Evolutionary conservation across 1,140 invertebrate genomes (phyloP).

Genomic region (Drosophila jambulina): DNA sequence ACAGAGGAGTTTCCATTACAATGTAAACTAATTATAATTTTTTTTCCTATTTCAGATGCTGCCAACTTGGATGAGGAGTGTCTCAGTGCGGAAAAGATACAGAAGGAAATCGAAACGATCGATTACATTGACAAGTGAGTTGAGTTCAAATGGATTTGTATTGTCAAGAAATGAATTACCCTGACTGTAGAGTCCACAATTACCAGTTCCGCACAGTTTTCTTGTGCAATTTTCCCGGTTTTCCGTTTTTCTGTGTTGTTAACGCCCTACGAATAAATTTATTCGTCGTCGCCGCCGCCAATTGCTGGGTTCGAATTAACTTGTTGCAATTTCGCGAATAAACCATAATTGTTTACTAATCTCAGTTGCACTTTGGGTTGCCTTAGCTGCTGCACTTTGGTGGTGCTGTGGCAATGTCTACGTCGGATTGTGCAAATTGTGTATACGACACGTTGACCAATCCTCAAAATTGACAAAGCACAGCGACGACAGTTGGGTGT

Average conservation of each 20-base stretch:
- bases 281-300: constrained; percentile 54
- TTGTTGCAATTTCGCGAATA: constrained; percentile 74
- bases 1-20: constrained; percentile 10
- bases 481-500: constrained; percentile 60
- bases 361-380: constrained; percentile 43
- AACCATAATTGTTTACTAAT: constrained; percentile 83
- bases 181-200: constrained; percentile 43
- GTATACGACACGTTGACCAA: constrained; percentile 80
- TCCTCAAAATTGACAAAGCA: constrained; percentile 74
- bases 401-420: constrained; percentile 28
- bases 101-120: constrained; percentile 83
- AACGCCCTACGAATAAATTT: constrained; percentile 71
- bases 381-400: constrained; percentile 26
- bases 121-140: constrained; percentile 84
- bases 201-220: constrained; percentile 29
- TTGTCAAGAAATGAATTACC: constrained; percentile 28
- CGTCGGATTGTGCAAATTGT: constrained; percentile 69
- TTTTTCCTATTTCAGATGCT: constrained; percentile 58
- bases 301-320: constrained; percentile 75
- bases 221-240: constrained; percentile 49
- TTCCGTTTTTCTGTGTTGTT: constrained; percentile 29
- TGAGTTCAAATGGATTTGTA: constrained; percentile 13
- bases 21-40: constrained; percentile 27
- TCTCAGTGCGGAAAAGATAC: constrained; percentile 69
- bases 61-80: constrained; percentile 54